phyloP scores from a whole-genome alignment of 2,113 vertebrate genomes.

The Nettapus auritus region DNA sequence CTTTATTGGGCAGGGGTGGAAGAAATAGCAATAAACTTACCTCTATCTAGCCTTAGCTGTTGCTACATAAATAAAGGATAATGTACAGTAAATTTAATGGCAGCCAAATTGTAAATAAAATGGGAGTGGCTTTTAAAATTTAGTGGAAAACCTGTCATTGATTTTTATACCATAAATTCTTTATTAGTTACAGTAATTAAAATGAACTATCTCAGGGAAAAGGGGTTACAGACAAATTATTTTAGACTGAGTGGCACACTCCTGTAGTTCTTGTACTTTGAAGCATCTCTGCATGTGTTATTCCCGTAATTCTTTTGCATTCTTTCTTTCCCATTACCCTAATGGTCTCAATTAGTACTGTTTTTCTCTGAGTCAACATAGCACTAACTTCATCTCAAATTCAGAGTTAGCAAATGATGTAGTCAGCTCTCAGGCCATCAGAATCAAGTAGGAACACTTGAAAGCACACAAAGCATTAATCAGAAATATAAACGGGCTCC shows the following conservation, averaged over 20 bases:
- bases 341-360: not conserved
- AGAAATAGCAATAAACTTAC: not conserved
- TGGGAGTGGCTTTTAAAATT: not conserved
- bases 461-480: not conserved
- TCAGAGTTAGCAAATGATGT: not conserved
- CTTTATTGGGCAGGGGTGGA: not conserved
- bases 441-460: not conserved
- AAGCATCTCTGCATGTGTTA: not conserved
- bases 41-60: not conserved
- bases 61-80: not conserved
- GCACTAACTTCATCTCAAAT: not conserved
- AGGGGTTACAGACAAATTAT: not conserved
- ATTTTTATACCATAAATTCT: not conserved
- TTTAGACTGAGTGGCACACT: not conserved
- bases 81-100: not conserved
- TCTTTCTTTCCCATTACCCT: not conserved
- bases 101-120: not conserved
- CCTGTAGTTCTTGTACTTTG: not conserved
- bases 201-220: not conserved
- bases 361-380: not conserved
- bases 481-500: not conserved
- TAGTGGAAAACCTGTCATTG: not conserved
- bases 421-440: not conserved
- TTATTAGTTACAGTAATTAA: not conserved
- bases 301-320: not conserved